phyloP scores from a whole-genome alignment of 2,113 vertebrate genomes.

The Albula glossodonta region DNA sequence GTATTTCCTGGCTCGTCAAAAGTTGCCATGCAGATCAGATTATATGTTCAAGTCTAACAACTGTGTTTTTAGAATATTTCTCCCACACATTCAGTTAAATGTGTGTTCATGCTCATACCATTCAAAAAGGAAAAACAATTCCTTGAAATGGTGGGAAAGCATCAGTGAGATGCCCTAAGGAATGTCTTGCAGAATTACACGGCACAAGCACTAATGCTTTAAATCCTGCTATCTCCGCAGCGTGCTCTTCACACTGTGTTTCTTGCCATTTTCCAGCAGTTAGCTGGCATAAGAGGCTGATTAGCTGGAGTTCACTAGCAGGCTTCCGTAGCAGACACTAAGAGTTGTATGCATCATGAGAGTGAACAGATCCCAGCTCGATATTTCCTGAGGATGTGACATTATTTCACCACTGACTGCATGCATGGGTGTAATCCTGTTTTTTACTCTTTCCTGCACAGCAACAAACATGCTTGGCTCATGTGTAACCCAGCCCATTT shows the following conservation, averaged over 20 bases:
- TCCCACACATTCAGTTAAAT: not conserved
- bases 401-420: constrained; percentile 13
- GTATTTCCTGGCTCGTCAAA: not conserved
- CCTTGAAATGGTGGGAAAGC: constrained; percentile 2
- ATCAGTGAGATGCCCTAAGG: not conserved
- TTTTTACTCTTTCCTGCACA: not conserved
- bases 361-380: not conserved
- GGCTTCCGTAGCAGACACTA: not conserved
- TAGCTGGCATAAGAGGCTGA: not conserved
- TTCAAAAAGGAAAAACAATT: not conserved
- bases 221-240: not conserved
- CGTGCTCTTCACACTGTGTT: not conserved
- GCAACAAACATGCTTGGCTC: not conserved
- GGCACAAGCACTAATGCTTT: constrained; percentile 5
- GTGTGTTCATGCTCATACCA: not conserved
- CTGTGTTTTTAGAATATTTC: constrained; percentile 6
- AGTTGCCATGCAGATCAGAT: not conserved
- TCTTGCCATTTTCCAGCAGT: not conserved
- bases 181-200: not conserved
- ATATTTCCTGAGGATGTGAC: constrained; percentile 11
- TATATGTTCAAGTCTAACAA: not conserved
- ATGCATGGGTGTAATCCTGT: constrained; percentile 1
- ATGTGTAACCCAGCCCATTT: not conserved
- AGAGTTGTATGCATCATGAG: not conserved
- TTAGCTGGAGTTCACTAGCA: not conserved